Conservation (phyloP, 2,888 invertebrate species). For the Oscheius sp. region DNA sequence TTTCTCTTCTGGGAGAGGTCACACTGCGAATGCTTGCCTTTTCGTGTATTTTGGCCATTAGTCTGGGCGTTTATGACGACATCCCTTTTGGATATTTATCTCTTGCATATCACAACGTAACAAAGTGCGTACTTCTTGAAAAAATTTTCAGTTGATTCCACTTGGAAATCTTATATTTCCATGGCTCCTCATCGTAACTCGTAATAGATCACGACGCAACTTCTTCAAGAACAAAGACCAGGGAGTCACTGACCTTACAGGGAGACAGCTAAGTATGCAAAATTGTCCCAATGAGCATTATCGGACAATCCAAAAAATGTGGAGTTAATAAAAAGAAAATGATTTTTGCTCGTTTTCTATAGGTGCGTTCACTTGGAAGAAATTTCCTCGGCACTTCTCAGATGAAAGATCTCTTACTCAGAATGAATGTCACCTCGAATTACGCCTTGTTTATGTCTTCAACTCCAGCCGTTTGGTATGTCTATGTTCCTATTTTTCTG, state of each 20-base stretch:
- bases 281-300: neutral
- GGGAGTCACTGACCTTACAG: slow-evolving; percentile 6
- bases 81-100: neutral
- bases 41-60: neutral
- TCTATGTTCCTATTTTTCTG: neutral
- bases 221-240: neutral
- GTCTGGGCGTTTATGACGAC: slow-evolving; percentile 1
- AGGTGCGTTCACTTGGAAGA: neutral
- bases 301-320: slow-evolving; percentile 1
- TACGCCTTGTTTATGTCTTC: neutral
- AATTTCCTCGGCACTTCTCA: no score
- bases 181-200: slow-evolving; percentile 1
- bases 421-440: neutral
- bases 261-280: neutral
- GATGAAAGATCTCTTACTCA: no score
- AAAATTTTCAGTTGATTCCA: neutral
- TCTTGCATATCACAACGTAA: slow-evolving; percentile 10
- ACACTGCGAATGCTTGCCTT: neutral
- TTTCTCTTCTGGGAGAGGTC: slow-evolving; percentile 11
- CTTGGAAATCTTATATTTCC: slow-evolving; percentile 1
- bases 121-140: neutral
- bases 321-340: neutral
- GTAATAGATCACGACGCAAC: neutral
- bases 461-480: neutral
- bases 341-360: no score